A percentile compares a stretch with the other conserved stretches of the same genome.
Conservation (phyloP, 2,888 invertebrate species). For the Camponotus fellah region DNA sequence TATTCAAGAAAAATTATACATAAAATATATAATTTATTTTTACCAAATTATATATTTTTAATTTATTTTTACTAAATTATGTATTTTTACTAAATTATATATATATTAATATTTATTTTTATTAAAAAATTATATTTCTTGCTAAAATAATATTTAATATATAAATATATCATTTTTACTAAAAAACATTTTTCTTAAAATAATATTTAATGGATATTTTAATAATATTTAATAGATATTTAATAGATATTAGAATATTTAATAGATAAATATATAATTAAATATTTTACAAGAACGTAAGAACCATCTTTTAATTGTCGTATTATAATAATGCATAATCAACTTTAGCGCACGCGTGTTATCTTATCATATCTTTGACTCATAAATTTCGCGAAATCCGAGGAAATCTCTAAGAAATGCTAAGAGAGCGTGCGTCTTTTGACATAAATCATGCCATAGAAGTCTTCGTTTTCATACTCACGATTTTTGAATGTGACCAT, state of each 20-base stretch:
- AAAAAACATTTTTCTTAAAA: not conserved
- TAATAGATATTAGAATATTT: too few relatives aligned
- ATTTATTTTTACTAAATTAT: too few relatives aligned
- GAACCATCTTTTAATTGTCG: not conserved
- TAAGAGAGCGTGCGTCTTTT: not conserved
- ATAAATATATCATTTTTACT: not conserved
- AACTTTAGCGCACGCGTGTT: not conserved
- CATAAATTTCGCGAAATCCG: not conserved
- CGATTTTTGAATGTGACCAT: not conserved
- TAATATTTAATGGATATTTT: too few relatives aligned
- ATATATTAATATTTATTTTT: too few relatives aligned
- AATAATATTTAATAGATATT: too few relatives aligned
- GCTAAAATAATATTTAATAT: too few relatives aligned
- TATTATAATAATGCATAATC: not conserved
- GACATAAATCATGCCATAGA: conserved; percentile 2
- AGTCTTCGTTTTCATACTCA: conserved; percentile 4
- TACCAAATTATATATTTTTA: too few relatives aligned
- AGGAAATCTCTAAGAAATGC: conserved; percentile 1
- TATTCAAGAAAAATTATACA: too few relatives aligned
- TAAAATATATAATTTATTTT: too few relatives aligned
- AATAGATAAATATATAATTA: not conserved
- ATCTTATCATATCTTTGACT: not conserved
- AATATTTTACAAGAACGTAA: not conserved
- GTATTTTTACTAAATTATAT: too few relatives aligned
- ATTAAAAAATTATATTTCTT: too few relatives aligned